phyloP scores from a whole-genome alignment of 2,888 invertebrate species.

The Melikaiella ostensackeni region DNA sequence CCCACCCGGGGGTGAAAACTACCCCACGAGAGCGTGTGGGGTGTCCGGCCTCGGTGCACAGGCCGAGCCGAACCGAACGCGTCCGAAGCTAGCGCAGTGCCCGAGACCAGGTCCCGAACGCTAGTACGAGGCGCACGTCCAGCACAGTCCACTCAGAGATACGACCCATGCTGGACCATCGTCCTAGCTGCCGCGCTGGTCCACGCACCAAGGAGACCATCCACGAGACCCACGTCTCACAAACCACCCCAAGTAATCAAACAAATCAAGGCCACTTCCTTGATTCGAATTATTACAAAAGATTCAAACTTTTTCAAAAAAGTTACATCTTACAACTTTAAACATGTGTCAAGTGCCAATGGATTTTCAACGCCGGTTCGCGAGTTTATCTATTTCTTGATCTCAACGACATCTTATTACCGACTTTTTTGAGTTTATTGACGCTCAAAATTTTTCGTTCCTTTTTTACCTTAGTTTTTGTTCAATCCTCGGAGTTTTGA shows the following conservation, averaged over 20 bases:
- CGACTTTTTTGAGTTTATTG: neutral
- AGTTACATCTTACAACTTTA: neutral
- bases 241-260: neutral
- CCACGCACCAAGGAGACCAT: slow-evolving; percentile 51
- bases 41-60: slow-evolving; percentile 67
- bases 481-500: neutral
- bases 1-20: slow-evolving; percentile 72
- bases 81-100: slow-evolving; percentile 75
- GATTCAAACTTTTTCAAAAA: neutral
- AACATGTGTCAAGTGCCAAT: slow-evolving; percentile 38
- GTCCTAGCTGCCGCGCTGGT: slow-evolving; percentile 69
- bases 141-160: slow-evolving; percentile 77
- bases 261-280: neutral
- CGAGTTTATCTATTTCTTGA: slow-evolving; percentile 14
- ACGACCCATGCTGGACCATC: slow-evolving; percentile 77
- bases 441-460: neutral
- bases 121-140: slow-evolving; percentile 73
- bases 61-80: slow-evolving; percentile 71
- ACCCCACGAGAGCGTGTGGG: slow-evolving; percentile 68
- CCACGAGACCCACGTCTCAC: slow-evolving; percentile 1
- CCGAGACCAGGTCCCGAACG: slow-evolving; percentile 74
- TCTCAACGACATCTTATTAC: neutral
- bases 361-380: slow-evolving; percentile 22
- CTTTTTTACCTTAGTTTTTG: neutral
- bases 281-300: neutral